Percentiles rank a stretch among this genome's conserved stretches.
These are phyloP conservation scores for Sebastiscus tertius DNA, from an alignment of 2,797 vertebrate species.

Conservation along the genomic window DNA sequence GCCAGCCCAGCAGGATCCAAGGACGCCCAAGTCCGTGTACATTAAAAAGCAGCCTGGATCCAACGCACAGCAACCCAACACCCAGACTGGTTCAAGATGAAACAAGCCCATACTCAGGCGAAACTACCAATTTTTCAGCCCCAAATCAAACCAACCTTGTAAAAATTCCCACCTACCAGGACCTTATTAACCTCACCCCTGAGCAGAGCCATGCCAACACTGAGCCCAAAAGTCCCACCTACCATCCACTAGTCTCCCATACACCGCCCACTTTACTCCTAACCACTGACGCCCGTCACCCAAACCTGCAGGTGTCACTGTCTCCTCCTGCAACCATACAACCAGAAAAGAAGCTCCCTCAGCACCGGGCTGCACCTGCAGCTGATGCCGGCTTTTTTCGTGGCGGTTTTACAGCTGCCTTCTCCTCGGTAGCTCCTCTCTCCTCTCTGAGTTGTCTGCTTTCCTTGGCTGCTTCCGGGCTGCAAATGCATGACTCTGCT, in stretches of 20 bases:
- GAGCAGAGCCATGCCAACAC: conserved; percentile 71
- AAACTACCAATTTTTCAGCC: conserved; percentile 3
- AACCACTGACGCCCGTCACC: conserved; percentile 29
- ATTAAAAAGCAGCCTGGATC: conserved; percentile 21
- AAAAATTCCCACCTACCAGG: conserved; percentile 62
- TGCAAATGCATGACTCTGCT: conserved; percentile 48
- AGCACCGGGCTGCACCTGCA: conserved; percentile 17
- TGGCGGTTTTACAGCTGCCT: conserved; percentile 46
- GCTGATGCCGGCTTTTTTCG: conserved; percentile 45
- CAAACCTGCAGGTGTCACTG: conserved; percentile 35
- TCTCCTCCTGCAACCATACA: conserved; percentile 17
- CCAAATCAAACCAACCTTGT: conserved; percentile 38
- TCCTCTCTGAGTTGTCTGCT: conserved; percentile 68
- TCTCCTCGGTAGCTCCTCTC: conserved; percentile 65
- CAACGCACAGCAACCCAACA: conserved; percentile 16
- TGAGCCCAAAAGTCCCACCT: conserved; percentile 69
- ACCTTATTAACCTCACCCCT: conserved; percentile 58
- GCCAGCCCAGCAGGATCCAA: conserved; percentile 40
- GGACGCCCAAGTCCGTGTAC: conserved; percentile 17
- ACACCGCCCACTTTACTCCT: conserved; percentile 52
- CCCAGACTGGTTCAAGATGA: conserved; percentile 21
- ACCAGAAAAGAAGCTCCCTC: conserved; percentile 59
- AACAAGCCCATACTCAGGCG: conserved; percentile 34
- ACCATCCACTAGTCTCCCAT: conserved; percentile 14
- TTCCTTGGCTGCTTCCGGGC: conserved; percentile 67